Evolutionary conservation across 1,140 invertebrate genomes (phyloP).

Genomic region (Orchesella cincta): DNA sequence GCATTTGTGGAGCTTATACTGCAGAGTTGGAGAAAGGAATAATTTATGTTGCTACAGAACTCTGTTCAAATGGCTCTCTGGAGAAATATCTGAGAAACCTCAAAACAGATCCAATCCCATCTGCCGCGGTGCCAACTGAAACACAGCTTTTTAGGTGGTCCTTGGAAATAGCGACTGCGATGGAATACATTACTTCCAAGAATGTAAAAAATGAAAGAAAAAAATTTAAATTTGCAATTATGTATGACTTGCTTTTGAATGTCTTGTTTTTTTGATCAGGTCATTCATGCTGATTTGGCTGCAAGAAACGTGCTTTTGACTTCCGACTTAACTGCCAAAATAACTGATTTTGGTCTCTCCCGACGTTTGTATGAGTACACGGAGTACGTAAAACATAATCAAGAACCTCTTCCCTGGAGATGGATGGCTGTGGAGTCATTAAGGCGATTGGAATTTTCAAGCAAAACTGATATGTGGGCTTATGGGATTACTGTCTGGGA

Average conservation of each 20-base stretch:
- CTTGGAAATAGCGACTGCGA: conserved; percentile 32
- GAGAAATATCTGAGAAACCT: conserved; percentile 9
- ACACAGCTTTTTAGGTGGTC: conserved; percentile 14
- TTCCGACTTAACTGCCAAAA: not conserved
- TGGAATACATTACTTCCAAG: conserved; percentile 31
- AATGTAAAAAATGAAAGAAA: conserved; percentile 19
- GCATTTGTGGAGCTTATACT: conserved; percentile 24
- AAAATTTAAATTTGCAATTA: not conserved
- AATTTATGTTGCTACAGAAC: conserved; percentile 34
- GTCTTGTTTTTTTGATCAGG: not conserved
- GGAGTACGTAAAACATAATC: conserved; percentile 32
- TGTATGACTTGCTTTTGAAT: not conserved
- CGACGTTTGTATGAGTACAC: conserved; percentile 17
- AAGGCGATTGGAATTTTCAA: not conserved
- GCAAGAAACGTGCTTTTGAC: conserved; percentile 21
- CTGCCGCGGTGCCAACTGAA: not conserved
- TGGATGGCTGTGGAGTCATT: conserved; percentile 7
- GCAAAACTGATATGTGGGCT: not conserved
- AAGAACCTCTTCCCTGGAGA: conserved; percentile 30
- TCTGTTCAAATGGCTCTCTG: conserved; percentile 26
- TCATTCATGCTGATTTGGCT: conserved; percentile 7
- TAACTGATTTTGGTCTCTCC: conserved; percentile 11
- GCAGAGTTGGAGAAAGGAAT: conserved; percentile 1
- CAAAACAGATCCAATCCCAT: not conserved
- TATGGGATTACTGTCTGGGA: conserved; percentile 8